phyloP scores from a whole-genome alignment of 1,140 invertebrate genomes.

The Drosophila littoralis region DNA sequence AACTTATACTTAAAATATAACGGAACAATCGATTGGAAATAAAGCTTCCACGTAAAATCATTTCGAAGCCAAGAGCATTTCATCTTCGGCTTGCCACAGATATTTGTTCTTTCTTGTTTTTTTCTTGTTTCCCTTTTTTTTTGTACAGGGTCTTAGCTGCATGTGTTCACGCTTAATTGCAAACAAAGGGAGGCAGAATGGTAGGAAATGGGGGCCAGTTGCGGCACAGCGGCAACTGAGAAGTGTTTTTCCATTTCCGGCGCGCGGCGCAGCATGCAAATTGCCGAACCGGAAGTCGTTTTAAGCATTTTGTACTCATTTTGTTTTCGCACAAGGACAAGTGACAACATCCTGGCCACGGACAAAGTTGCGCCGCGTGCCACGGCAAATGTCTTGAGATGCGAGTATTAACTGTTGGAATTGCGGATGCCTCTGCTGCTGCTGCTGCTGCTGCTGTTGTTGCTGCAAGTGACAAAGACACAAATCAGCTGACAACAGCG shows the following conservation, averaged over 20 bases:
- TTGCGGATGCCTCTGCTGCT: constrained; percentile 4
- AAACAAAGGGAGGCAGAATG: constrained; percentile 16
- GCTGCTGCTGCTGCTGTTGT: background rate
- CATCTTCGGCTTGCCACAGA: too few species aligned
- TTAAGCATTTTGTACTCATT: constrained; percentile 80
- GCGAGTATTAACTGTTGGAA: constrained; percentile 64
- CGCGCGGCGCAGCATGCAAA: constrained; percentile 71
- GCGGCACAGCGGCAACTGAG: constrained; percentile 17
- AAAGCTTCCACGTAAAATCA: too few species aligned
- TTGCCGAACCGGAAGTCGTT: constrained; percentile 72
- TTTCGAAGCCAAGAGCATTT: too few species aligned
- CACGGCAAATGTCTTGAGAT: constrained; percentile 66
- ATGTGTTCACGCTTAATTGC: constrained; percentile 77
- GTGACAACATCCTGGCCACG: constrained; percentile 72
- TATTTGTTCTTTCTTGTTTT: too few species aligned
- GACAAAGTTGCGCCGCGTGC: constrained; percentile 69
- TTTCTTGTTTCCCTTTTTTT: background rate
- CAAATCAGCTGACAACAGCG: constrained; percentile 69
- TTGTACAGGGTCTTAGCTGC: constrained; percentile 44
- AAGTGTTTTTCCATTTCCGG: constrained; percentile 82
- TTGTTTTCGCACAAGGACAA: constrained; percentile 61
- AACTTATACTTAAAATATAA: too few species aligned
- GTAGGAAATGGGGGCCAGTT: constrained; percentile 1
- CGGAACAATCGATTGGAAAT: too few species aligned
- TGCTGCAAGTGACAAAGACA: constrained; percentile 31